A percentile compares a stretch with the other conserved stretches of the same genome.
phyloP scores from a whole-genome alignment of 2,113 vertebrate species.

The Chinchilla lanigera region DNA sequence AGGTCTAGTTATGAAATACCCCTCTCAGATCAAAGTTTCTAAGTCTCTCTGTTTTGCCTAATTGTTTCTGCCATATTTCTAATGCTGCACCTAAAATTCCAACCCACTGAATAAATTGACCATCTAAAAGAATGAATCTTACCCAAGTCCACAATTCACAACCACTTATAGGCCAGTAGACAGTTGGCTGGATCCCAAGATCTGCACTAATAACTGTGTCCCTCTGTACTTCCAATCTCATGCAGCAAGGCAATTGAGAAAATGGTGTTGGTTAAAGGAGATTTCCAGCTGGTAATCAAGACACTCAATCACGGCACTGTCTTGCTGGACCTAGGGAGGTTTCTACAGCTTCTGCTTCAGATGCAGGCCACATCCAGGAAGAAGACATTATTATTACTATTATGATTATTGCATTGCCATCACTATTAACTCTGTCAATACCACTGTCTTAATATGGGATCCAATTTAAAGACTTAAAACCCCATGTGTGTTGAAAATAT shows the following conservation, averaged over 20 bases:
- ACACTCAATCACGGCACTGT: not conserved
- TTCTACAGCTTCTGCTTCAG: not conserved
- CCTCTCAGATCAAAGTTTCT: not conserved
- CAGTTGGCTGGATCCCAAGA: not conserved
- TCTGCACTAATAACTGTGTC: not conserved
- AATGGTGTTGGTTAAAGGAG: not conserved
- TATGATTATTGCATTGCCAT: not conserved
- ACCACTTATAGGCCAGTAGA: not conserved
- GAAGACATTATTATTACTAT: not conserved
- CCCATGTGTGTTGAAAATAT: conserved; percentile 44
- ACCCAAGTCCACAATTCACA: not conserved
- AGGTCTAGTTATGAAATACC: not conserved
- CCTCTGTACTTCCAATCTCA: not conserved
- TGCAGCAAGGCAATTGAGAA: not conserved
- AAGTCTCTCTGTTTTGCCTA: not conserved
- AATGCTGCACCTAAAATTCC: not conserved
- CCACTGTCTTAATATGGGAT: not conserved
- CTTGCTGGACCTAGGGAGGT: not conserved
- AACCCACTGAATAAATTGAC: not conserved
- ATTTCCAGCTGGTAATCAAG: not conserved
- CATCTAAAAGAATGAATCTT: not conserved
- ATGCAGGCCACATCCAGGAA: rapidly evolving
- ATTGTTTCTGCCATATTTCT: not conserved
- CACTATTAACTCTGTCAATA: not conserved
- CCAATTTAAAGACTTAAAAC: conserved; percentile 50